Evolutionary conservation across 2,888 invertebrate species (phyloP), one percentile per base, ranked within the genome.

Genomic region (Zaprionus lineosus): DNA sequence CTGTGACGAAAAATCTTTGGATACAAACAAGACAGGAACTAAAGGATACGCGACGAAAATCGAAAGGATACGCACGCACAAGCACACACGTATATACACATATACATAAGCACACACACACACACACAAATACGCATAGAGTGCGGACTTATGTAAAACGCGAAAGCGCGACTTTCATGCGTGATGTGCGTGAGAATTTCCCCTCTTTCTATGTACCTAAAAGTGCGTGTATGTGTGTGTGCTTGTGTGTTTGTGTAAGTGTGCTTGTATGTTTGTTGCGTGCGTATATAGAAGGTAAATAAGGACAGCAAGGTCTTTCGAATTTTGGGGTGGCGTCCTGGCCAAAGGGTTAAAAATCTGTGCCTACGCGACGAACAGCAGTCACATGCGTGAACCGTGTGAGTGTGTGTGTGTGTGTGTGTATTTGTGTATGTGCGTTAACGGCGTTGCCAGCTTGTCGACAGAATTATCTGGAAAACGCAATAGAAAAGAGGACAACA

Each of bases 291-390:
- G 46, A 40, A 53, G 47, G 58, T 59, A 72, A 44, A 64, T 55
- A 60, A 58, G 44, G 33, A 48, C 51, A 44, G 33, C 70, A 26
- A 50, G 11, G 48, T 44, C 74, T 57, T 61, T 40, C 39, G 44
- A 44, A 47, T 61, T 59, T 62, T 43, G 57, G 74, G 82, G 84
- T 77, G 68, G 74, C 39, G 53, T 59, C 40, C 39, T 31, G 47
- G 12, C 46, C 36, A 41, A 44, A 84, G 87, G 84, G 84, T 86
- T 84, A 86, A 84, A 75, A 84, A 84, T 86, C 87, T 71, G 66
- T 68, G 84, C 74, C 68, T 68, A 71, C 58, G 55, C 61, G n/a
- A n/a, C n/a, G 43, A 47, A 36, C 40, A 24, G 51, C 50, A 29
- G 24, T 59, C 44, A 69, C 73, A 78, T 86, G 86, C 86, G 87